Evolutionary conservation across 2,113 vertebrate genomes (phyloP).

Genomic region (Theropithecus gelada): DNA sequence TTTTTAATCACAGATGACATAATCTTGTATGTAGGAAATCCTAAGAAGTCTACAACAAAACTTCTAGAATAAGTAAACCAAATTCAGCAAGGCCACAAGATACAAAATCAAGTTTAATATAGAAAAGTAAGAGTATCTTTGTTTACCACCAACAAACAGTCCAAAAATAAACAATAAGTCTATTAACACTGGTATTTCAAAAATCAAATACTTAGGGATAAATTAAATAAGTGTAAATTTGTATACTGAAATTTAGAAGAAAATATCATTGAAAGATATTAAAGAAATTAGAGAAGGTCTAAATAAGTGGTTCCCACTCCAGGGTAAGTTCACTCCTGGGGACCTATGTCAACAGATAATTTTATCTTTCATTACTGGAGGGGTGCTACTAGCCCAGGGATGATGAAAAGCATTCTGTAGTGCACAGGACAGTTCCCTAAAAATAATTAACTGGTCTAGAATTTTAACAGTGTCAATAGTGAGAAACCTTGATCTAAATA

Average conservation of each 20-base stretch:
- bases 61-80: not conserved
- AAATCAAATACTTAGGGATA: not conserved
- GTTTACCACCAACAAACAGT: not conserved
- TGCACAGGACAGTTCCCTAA: not conserved
- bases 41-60: not conserved
- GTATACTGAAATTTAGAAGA: not conserved
- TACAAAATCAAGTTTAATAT: not conserved
- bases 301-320: not conserved
- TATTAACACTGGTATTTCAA: not conserved
- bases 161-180: not conserved
- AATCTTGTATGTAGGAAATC: not conserved
- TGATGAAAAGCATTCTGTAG: not conserved
- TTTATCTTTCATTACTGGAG: not conserved
- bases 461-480: not conserved
- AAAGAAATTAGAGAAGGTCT: not conserved
- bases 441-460: not conserved
- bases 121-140: not conserved
- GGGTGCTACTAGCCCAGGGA: not conserved
- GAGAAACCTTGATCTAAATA: not conserved
- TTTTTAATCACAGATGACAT: not conserved
- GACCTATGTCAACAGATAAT: not conserved
- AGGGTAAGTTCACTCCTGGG: not conserved
- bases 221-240: not conserved
- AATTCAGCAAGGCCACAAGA: not conserved
- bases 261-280: not conserved